Conservation (phyloP, 2,888 invertebrate genomes). For the Atrina japonica region DNA sequence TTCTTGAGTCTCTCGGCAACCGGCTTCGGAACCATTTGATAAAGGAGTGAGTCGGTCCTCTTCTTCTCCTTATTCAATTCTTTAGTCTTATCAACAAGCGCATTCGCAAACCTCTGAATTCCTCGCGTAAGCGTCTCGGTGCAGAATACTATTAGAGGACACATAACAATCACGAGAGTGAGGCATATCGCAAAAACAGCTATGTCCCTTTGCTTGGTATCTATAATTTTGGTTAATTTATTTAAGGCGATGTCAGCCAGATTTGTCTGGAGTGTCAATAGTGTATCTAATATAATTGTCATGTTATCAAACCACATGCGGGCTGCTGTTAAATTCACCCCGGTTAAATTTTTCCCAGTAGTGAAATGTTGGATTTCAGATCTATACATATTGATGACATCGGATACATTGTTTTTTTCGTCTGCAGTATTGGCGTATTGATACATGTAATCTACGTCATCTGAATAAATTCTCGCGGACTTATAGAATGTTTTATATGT, state of each 20-base stretch:
- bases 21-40: slow-evolving; percentile 67
- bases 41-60: slow-evolving; percentile 60
- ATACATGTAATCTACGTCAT: slow-evolving; percentile 84
- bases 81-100: slow-evolving; percentile 64
- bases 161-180: slow-evolving; percentile 57
- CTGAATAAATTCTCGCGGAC: slow-evolving; percentile 90
- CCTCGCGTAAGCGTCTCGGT: slow-evolving; percentile 59
- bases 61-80: slow-evolving; percentile 62
- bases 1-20: slow-evolving; percentile 61
- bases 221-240: slow-evolving; percentile 55
- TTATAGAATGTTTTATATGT: slow-evolving; percentile 90
- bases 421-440: slow-evolving; percentile 39
- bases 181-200: slow-evolving; percentile 55
- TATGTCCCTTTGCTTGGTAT: slow-evolving; percentile 81
- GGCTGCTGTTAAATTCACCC: slow-evolving; percentile 86
- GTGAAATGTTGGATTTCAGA: slow-evolving; percentile 78
- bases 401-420: slow-evolving; percentile 78
- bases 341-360: not conserved
- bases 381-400: slow-evolving; percentile 87
- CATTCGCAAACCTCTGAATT: slow-evolving; percentile 68
- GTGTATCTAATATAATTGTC: slow-evolving; percentile 89
- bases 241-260: slow-evolving; percentile 60
- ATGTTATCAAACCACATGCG: slow-evolving; percentile 92
- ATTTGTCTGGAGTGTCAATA: slow-evolving; percentile 87
- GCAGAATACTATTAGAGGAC: slow-evolving; percentile 56